phyloP scores from a whole-genome alignment of 2,888 invertebrate genomes.

The Saturnia pavonia region DNA sequence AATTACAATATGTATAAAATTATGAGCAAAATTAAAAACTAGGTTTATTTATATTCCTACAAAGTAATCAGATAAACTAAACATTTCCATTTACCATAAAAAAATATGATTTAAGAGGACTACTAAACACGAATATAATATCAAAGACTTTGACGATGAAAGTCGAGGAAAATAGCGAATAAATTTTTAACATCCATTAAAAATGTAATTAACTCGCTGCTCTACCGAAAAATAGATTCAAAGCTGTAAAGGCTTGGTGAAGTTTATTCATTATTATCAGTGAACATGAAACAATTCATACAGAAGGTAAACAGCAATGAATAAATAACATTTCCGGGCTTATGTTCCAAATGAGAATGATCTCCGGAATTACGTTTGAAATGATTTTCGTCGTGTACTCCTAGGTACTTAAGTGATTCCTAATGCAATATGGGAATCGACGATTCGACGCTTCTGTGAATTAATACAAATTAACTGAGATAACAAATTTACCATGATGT shows the following conservation, averaged over 20 bases:
- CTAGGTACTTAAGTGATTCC: background rate
- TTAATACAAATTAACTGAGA: slow-evolving; percentile 1
- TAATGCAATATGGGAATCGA: background rate
- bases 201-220: slow-evolving; percentile 38
- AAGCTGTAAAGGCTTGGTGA: slow-evolving; percentile 35
- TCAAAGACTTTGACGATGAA: slow-evolving; percentile 6
- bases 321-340: slow-evolving; percentile 25
- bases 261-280: slow-evolving; percentile 45
- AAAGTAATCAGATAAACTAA: background rate
- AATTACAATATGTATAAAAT: background rate
- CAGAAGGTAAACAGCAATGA: slow-evolving; percentile 31
- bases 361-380: too few relatives aligned
- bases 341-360: background rate
- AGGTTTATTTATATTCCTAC: background rate
- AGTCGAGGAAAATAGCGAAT: background rate
- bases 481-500: background rate
- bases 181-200: slow-evolving; percentile 26
- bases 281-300: slow-evolving; percentile 33
- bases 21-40: too few relatives aligned
- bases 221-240: slow-evolving; percentile 40
- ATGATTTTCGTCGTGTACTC: background rate
- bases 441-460: background rate
- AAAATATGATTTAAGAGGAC: background rate
- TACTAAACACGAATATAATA: background rate
- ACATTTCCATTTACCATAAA: background rate